Base-by-base conservation (phyloP, 2,888 invertebrate genomes). In the Biston betularia region DNA sequence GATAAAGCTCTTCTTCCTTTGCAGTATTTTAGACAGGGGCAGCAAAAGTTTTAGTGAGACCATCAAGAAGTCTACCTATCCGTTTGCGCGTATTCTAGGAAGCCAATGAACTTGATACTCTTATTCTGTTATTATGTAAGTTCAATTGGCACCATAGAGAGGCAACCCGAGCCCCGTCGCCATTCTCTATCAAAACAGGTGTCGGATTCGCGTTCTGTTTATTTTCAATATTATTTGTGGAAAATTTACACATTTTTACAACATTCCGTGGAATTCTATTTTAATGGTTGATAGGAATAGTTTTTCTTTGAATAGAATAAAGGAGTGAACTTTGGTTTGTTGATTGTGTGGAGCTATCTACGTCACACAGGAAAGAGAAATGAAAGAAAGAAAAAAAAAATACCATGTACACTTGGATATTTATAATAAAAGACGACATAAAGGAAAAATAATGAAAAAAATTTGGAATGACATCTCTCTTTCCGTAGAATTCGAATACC, bases 111-210 rank as follows among this genome's bases (percentile, higher is more conserved):
- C 42, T 35, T 11, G 52, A 46, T 60, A 44, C 44, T 40, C 10
- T 12, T 57, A 15, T 42, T 33, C 12, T 33, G 35, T 9, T 15
- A 52, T 24, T 24, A 46, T 38, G 42, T 44, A 10, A 44, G 7
- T 34, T 53, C 7, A 12, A 44, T 55, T 65, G 65, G 60, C 65
- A 56, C 50, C 54, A 42, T n/a, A 40, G 33, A 33, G 38, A 12
- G 44, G 40, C 34, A 60, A 60, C 11, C 6, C 38, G 65, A 65
- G 33, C 58, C 40, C 40, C 14, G 52, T 15, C 55, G 65, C 50
- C 38, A 65, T 56, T 53, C 35, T 44, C 49, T 50, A 60, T 65
- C 56, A 46, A 56, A 65, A 65, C 65, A 65, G 45, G 65, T 61
- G 52, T 65, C 60, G n/a, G 50, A 52, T 65, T 42, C 52, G 34